A percentile compares a stretch with the other conserved stretches of the same genome.
Evolutionary conservation across 2,888 invertebrate species (phyloP).

Genomic region (Diaphora mendica): DNA sequence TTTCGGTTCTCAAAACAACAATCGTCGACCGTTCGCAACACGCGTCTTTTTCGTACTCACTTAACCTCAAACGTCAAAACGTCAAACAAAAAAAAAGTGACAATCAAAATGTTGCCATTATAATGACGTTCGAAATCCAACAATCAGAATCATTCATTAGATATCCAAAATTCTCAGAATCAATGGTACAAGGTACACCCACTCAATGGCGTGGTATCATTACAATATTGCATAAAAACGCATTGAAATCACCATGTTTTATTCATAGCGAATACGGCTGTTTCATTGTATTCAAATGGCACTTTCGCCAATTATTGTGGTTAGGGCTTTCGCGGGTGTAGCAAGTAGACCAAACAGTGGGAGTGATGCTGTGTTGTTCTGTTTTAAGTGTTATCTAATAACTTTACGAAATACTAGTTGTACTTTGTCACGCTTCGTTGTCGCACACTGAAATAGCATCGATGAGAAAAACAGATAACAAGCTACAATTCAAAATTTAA

Average conservation of each 20-base stretch:
- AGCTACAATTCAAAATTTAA: too few species aligned
- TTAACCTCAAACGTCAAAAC: too few species aligned
- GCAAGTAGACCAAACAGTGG: constrained; percentile 61
- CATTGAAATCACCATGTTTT: constrained; percentile 68
- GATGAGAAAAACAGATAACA: too few species aligned
- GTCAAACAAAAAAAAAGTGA: too few species aligned
- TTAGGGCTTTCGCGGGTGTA: constrained; percentile 71
- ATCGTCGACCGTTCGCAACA: too few species aligned
- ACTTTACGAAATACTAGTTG: background rate
- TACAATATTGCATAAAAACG: constrained; percentile 76
- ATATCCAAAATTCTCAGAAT: constrained; percentile 37
- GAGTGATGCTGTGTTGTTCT: constrained; percentile 49
- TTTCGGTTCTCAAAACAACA: too few species aligned
- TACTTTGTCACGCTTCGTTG: too few species aligned
- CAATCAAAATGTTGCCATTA: too few species aligned
- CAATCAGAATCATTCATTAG: constrained; percentile 8
- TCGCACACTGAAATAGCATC: too few species aligned
- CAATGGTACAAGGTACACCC: constrained; percentile 42
- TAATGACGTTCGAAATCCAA: too few species aligned
- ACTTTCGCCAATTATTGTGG: constrained; percentile 83
- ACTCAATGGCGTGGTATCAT: constrained; percentile 52
- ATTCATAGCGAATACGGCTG: constrained; percentile 75
- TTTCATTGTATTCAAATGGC: constrained; percentile 84
- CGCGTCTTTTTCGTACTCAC: too few species aligned
- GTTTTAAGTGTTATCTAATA: constrained; percentile 40